A percentile compares a stretch with the other conserved stretches of the same genome.
phyloP scores from a whole-genome alignment of 2,797 vertebrate species.

The Diglossa cyanea region DNA sequence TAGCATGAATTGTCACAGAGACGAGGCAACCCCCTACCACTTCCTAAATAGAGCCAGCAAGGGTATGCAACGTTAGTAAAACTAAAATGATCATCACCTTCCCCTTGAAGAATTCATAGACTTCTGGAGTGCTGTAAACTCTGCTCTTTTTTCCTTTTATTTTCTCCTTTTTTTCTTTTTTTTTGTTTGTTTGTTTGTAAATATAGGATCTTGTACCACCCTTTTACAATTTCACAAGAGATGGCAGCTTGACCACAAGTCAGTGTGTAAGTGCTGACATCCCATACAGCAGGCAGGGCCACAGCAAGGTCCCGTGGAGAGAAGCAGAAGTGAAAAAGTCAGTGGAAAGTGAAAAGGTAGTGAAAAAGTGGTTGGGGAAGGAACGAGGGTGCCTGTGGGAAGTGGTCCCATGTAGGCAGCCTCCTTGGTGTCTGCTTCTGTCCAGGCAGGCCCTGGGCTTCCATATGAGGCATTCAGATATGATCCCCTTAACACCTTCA shows the following conservation, averaged over 20 bases:
- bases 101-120: background rate
- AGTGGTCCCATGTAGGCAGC: background rate
- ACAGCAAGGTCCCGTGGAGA: background rate
- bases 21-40: background rate
- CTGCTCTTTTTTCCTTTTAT: background rate
- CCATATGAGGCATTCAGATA: fast-evolving
- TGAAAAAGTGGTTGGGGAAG: background rate
- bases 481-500: fast-evolving
- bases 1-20: conserved; percentile 27
- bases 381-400: fast-evolving
- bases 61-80: background rate
- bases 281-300: background rate
- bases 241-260: background rate
- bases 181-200: background rate
- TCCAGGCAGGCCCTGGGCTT: background rate
- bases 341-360: background rate
- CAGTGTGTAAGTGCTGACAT: background rate
- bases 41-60: conserved; percentile 52
- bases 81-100: background rate
- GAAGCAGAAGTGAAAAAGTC: background rate
- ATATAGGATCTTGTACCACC: background rate
- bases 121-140: background rate
- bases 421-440: background rate
- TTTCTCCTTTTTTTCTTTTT: background rate
- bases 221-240: background rate